A percentile compares a stretch with the other conserved stretches of the same genome.
Evolutionary conservation across 1,140 invertebrate genomes (phyloP).

Genomic region (Pachypsylla venusta): DNA sequence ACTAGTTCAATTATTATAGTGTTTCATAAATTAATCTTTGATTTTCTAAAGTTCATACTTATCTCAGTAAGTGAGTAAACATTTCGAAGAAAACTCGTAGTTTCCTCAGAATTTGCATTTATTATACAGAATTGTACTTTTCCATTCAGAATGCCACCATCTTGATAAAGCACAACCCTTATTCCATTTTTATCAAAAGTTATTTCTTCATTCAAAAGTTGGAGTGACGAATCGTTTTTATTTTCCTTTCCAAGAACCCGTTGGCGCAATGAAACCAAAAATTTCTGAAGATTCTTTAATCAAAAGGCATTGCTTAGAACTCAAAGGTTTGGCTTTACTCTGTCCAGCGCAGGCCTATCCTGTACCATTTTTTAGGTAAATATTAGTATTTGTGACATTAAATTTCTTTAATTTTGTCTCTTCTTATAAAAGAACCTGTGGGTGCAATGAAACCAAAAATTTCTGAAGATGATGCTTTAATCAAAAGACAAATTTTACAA

Average conservation of each 20-base stretch:
- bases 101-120: too few species aligned
- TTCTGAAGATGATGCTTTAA: slow-evolving; percentile 25
- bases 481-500: slow-evolving; percentile 31
- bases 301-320: slow-evolving; percentile 6
- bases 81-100: too few species aligned
- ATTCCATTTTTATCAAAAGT: slow-evolving; percentile 17
- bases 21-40: too few species aligned
- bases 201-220: background rate
- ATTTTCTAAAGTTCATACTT: too few species aligned
- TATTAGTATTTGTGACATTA: background rate
- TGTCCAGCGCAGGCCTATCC: slow-evolving; percentile 54
- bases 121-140: too few species aligned
- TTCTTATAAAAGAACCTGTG: slow-evolving; percentile 35
- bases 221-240: slow-evolving; percentile 6
- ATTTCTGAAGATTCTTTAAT: slow-evolving; percentile 21
- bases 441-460: slow-evolving; percentile 41
- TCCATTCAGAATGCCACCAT: too few species aligned
- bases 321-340: slow-evolving; percentile 38
- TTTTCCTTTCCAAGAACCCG: slow-evolving; percentile 39
- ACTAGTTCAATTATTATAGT: too few species aligned
- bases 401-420: background rate
- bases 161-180: too few species aligned
- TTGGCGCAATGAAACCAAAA: slow-evolving; percentile 46
- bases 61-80: too few species aligned
- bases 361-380: slow-evolving; percentile 48